A percentile compares a stretch with the other conserved stretches of the same genome.
Evolutionary conservation across 2,113 vertebrate genomes (phyloP).

Genomic region (Periophthalmodon schlosseri): DNA sequence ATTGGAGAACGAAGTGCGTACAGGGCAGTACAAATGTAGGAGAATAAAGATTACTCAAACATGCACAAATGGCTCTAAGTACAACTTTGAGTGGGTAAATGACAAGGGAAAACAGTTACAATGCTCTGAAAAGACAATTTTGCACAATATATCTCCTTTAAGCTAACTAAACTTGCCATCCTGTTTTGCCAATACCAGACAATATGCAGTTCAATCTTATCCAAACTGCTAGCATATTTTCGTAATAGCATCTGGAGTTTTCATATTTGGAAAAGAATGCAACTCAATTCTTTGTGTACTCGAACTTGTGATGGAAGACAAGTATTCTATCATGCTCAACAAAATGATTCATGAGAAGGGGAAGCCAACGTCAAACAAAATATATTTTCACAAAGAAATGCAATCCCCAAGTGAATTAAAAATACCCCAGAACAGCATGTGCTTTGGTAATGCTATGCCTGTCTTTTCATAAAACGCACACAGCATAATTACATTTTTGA

Average conservation of each 20-base stretch:
- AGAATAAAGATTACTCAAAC: too few species aligned
- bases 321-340: background rate
- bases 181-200: background rate
- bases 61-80: too few species aligned
- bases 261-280: background rate
- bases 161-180: too few species aligned
- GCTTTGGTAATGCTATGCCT: background rate
- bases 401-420: background rate
- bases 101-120: too few species aligned
- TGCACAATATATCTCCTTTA: too few species aligned
- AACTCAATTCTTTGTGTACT: background rate
- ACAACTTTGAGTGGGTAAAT: too few species aligned
- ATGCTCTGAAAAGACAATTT: too few species aligned
- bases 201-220: background rate
- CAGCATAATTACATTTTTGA: background rate
- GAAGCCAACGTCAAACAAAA: background rate
- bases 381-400: slow-evolving; percentile 1
- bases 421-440: background rate
- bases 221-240: background rate
- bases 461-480: background rate
- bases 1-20: too few species aligned
- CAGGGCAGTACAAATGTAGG: too few species aligned
- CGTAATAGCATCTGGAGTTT: background rate
- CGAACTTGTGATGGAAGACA: background rate
- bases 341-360: background rate